Evolutionary conservation across 2,888 invertebrate genomes (phyloP).

Genomic region (Prenolepis imparis): DNA sequence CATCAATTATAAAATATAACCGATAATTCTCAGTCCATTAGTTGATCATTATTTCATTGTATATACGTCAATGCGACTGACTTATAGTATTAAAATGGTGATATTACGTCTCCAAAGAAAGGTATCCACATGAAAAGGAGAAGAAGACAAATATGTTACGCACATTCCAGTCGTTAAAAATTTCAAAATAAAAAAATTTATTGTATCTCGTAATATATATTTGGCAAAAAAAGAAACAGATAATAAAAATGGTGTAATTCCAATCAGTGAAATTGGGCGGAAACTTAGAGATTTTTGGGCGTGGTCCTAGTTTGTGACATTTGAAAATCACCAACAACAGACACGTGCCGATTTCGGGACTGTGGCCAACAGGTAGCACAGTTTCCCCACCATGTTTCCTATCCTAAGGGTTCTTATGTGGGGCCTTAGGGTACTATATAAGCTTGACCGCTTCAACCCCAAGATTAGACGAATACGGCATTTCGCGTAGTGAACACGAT

Average conservation of each 20-base stretch:
- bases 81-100: not conserved
- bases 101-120: not conserved
- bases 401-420: conserved; percentile 67
- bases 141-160: not conserved
- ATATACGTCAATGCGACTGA: not conserved
- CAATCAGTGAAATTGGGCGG: not conserved
- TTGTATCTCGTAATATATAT: not conserved
- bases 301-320: conserved; percentile 25
- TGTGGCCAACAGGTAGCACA: conserved; percentile 59
- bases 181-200: not conserved
- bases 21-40: not conserved
- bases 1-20: not conserved
- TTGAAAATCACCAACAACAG: conserved; percentile 51
- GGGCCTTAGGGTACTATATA: conserved; percentile 27
- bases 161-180: not conserved
- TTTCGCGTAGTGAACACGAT: not conserved
- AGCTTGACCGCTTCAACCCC: not conserved
- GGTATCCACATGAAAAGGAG: not conserved
- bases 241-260: not conserved
- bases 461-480: not conserved
- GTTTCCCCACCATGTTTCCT: conserved; percentile 66
- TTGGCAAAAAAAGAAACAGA: not conserved
- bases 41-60: too few species aligned
- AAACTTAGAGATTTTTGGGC: not conserved
- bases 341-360: conserved; percentile 74